Evolutionary conservation across 2,113 vertebrate species (phyloP).

Genomic region (Phylloscopus whistleri): DNA sequence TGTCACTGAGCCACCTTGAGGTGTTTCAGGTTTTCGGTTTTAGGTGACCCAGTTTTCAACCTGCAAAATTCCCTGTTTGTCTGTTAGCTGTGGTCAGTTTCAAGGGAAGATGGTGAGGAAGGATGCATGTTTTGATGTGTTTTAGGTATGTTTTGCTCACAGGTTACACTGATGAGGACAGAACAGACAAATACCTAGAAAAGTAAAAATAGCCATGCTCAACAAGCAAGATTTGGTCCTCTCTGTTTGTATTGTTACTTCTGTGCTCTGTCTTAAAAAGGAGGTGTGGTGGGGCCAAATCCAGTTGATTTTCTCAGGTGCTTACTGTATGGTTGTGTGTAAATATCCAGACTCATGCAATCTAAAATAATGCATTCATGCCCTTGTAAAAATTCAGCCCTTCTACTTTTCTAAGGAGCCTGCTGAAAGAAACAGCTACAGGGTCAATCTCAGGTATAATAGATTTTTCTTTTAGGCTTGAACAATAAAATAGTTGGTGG

Average conservation of each 20-base stretch:
- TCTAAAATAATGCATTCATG: not conserved
- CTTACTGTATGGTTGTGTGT: not conserved
- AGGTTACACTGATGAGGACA: not conserved
- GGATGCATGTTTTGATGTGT: not conserved
- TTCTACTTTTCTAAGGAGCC: not conserved
- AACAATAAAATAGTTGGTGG: slow-evolving; percentile 75
- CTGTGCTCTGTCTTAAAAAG: not conserved
- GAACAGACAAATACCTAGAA: not conserved
- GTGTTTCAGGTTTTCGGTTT: not conserved
- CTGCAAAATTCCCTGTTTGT: not conserved
- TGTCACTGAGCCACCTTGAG: not conserved
- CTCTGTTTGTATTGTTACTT: not conserved
- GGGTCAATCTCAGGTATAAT: slow-evolving; percentile 23
- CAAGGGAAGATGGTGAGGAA: not conserved
- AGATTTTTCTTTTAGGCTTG: slow-evolving; percentile 65
- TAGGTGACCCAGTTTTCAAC: not conserved
- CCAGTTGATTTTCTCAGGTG: not conserved
- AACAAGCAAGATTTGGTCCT: not conserved
- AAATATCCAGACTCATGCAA: not conserved
- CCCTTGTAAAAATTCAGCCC: slow-evolving; percentile 8
- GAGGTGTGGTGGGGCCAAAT: not conserved
- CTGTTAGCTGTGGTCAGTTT: not conserved
- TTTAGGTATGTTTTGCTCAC: not conserved
- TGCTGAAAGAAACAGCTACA: slow-evolving; percentile 47
- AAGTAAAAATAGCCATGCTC: not conserved